Evolutionary conservation across 2,113 vertebrate genomes (phyloP).

Genomic region (Dicaeum eximium): DNA sequence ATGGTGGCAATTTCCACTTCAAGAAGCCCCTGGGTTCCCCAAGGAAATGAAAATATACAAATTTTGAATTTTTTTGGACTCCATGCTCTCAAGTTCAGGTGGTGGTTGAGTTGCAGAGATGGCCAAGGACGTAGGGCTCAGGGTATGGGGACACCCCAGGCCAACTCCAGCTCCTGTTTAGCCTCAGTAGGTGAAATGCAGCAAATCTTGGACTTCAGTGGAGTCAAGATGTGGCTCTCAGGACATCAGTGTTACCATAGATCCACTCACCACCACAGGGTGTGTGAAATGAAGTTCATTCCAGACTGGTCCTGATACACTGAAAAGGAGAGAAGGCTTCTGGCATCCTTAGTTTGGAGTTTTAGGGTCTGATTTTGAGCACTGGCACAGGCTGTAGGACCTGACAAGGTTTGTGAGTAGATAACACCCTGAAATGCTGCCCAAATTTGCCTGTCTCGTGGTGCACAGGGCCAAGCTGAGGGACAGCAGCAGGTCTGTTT

Average conservation of each 20-base stretch:
- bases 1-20: not conserved
- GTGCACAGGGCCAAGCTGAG: not conserved
- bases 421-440: not conserved
- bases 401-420: not conserved
- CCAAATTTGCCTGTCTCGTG: fast-evolving
- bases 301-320: not conserved
- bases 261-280: not conserved
- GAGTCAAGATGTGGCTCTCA: not conserved
- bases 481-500: not conserved
- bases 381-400: not conserved
- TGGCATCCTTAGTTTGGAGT: not conserved
- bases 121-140: not conserved
- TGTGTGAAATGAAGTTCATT: not conserved
- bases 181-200: not conserved
- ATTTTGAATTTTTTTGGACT: not conserved
- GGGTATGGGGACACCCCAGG: not conserved
- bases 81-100: not conserved
- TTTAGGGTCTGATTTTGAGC: not conserved
- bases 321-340: not conserved
- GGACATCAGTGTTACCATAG: fast-evolving
- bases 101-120: not conserved
- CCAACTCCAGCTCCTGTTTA: not conserved
- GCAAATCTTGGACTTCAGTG: not conserved
- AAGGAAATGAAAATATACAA: not conserved
- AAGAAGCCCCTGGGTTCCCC: not conserved